A percentile compares a stretch with the other conserved stretches of the same genome.
Evolutionary conservation across 1,140 invertebrate species (phyloP).

Genomic region (Drosophila neocordata): DNA sequence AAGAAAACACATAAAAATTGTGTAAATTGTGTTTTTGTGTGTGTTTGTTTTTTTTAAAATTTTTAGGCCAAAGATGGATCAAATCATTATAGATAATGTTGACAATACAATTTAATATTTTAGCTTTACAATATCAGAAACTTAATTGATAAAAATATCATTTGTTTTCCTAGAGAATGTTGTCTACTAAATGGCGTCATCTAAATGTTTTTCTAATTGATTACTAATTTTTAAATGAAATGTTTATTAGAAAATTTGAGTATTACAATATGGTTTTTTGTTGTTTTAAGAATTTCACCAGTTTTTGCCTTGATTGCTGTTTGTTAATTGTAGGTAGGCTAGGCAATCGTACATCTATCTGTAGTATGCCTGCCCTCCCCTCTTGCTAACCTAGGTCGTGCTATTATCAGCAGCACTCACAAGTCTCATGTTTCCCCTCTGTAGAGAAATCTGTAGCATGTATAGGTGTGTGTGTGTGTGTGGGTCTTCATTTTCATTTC

Average conservation of each 20-base stretch:
- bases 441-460: slow-evolving; percentile 26
- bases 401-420: slow-evolving; percentile 66
- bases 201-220: no score
- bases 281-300: slow-evolving; percentile 27
- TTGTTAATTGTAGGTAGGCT: not conserved
- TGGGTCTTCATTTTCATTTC: slow-evolving; percentile 30
- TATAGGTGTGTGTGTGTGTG: slow-evolving; percentile 2
- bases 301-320: not conserved
- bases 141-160: no score
- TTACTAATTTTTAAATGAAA: no score
- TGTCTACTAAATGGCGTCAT: no score
- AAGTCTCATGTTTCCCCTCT: slow-evolving; percentile 66
- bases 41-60: not conserved
- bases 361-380: no score
- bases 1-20: no score
- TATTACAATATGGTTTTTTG: no score
- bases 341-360: not conserved
- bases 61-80: not conserved
- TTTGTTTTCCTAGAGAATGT: no score
- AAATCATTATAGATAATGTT: not conserved
- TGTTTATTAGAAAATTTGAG: no score
- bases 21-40: no score
- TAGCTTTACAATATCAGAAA: not conserved
- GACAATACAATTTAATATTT: not conserved
- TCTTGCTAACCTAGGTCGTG: not conserved